Conservation (phyloP, 2,888 invertebrate species). For the Caenorhabditis uteleia region DNA sequence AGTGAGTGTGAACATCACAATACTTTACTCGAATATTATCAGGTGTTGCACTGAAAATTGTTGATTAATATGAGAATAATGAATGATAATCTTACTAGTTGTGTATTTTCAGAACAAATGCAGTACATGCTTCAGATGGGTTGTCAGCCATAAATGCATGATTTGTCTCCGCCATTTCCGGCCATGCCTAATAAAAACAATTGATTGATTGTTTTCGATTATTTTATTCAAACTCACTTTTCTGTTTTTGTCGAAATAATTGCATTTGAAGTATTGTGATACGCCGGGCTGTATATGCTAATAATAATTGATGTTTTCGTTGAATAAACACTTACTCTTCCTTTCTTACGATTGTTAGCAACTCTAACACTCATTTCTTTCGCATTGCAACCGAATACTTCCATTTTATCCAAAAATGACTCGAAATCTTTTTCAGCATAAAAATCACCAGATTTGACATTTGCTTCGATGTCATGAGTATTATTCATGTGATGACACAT, state of each 20-base stretch:
- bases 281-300: neutral
- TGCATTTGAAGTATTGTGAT: constrained; percentile 7
- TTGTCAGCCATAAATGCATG: constrained; percentile 17
- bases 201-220: constrained; percentile 5
- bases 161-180: no score
- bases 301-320: neutral
- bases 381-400: neutral
- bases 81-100: constrained; percentile 11
- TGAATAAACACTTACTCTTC: neutral
- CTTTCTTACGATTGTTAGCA: neutral
- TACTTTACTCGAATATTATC: constrained; percentile 21
- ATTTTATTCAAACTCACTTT: no score
- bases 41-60: constrained; percentile 20
- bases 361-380: neutral
- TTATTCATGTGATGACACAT: constrained; percentile 19
- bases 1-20: constrained; percentile 29
- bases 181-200: constrained; percentile 13
- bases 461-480: constrained; percentile 14
- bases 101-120: constrained; percentile 23
- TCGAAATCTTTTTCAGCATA: constrained; percentile 26
- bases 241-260: constrained; percentile 10
- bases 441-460: constrained; percentile 9
- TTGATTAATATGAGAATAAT: neutral
- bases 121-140: constrained; percentile 7
- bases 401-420: constrained; percentile 9